Conservation (phyloP, 2,888 invertebrate species). For the Drosophila merina region DNA sequence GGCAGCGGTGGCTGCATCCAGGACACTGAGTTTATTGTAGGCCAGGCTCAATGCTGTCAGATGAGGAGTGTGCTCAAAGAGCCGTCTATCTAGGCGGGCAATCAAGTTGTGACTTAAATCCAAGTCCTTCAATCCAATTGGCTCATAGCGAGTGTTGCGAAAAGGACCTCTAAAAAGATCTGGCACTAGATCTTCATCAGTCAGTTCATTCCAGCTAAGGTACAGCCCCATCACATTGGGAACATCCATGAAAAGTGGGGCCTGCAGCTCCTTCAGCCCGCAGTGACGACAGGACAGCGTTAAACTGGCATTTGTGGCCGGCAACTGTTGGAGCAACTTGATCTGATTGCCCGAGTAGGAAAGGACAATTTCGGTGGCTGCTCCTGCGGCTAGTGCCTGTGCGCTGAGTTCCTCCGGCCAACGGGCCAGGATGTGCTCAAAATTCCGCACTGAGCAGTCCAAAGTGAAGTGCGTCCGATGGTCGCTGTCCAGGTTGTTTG, state of each 20-base stretch:
- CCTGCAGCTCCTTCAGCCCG: slow-evolving; percentile 77
- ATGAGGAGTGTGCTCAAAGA: slow-evolving; percentile 88
- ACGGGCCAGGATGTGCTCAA: slow-evolving; percentile 81
- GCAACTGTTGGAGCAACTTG: slow-evolving; percentile 80
- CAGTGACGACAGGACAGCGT: slow-evolving; percentile 83
- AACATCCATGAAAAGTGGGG: slow-evolving; percentile 82
- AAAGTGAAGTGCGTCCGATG: slow-evolving; percentile 70
- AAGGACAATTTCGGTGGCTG: slow-evolving; percentile 72
- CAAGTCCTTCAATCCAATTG: slow-evolving; percentile 86
- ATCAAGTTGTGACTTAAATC: slow-evolving; percentile 88
- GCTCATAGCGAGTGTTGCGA: slow-evolving; percentile 85
- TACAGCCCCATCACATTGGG: slow-evolving; percentile 82
- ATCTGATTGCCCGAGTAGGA: slow-evolving; percentile 82
- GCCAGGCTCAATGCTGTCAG: slow-evolving; percentile 86
- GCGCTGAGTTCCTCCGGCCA: slow-evolving; percentile 82
- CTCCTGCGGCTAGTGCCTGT: slow-evolving; percentile 64
- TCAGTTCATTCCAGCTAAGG: slow-evolving; percentile 82
- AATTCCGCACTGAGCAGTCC: slow-evolving; percentile 78
- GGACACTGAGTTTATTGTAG: slow-evolving; percentile 86
- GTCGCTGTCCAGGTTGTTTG: slow-evolving; percentile 65
- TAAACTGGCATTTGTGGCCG: slow-evolving; percentile 80
- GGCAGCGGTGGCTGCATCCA: slow-evolving; percentile 86
- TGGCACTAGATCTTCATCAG: slow-evolving; percentile 86
- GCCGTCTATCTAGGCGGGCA: slow-evolving; percentile 86
- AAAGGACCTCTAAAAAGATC: slow-evolving; percentile 89